These are phyloP conservation scores for Onychomys arenicola DNA, from an alignment of 2,797 vertebrate genomes.

Conservation along the genomic window DNA sequence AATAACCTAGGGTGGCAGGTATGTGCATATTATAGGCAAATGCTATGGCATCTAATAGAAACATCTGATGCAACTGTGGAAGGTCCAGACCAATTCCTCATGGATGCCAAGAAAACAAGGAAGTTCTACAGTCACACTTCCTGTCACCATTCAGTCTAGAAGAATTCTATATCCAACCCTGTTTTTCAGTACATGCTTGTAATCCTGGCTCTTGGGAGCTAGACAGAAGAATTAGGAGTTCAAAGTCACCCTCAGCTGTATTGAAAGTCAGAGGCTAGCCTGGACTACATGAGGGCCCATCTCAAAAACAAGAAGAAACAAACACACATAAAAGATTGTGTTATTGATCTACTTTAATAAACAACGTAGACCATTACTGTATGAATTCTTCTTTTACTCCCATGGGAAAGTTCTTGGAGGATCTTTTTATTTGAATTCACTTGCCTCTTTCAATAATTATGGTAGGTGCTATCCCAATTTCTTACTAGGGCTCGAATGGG, in stretches of 20 bases:
- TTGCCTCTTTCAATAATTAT: background rate
- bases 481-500: background rate
- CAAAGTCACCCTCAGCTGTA: background rate
- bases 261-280: background rate
- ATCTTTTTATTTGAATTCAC: background rate
- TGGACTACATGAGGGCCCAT: background rate
- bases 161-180: background rate
- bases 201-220: background rate
- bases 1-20: background rate
- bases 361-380: background rate
- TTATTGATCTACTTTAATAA: background rate
- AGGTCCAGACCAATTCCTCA: background rate
- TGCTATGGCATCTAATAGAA: background rate
- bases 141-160: background rate
- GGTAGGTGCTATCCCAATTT: background rate
- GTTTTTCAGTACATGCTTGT: background rate
- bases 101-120: background rate
- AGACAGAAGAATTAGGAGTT: background rate
- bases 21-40: background rate
- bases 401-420: background rate
- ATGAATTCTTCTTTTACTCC: background rate
- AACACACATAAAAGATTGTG: background rate
- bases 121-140: background rate
- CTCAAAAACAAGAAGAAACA: background rate
- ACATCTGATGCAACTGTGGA: background rate